A percentile compares a stretch with the other conserved stretches of the same genome.
Evolutionary conservation across 2,113 vertebrate species (phyloP).

Genomic region (Oryzias woworae): DNA sequence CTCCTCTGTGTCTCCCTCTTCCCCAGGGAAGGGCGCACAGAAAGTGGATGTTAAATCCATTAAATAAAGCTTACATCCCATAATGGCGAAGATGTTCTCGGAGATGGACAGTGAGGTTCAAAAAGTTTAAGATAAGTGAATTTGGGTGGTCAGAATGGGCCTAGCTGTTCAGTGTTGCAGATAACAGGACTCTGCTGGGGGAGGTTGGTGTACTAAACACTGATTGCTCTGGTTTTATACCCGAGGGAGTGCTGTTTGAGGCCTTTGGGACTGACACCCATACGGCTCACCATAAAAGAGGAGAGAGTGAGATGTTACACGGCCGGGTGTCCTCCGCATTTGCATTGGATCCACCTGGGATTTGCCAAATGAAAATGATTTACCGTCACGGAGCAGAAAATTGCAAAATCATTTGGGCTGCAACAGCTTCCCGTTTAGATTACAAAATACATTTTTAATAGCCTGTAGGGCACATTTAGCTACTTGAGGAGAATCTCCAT

Average conservation of each 20-base stretch:
- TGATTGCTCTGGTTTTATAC: slow-evolving; percentile 74
- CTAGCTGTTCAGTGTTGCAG: slow-evolving; percentile 61
- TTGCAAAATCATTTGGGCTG: slow-evolving; percentile 10
- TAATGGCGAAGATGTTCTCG: slow-evolving; percentile 89
- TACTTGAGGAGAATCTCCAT: slow-evolving; percentile 51
- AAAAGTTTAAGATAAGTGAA: slow-evolving; percentile 82
- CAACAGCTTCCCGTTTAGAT: slow-evolving; percentile 1
- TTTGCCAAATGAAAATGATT: slow-evolving; percentile 47
- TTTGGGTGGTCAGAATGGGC: slow-evolving; percentile 63
- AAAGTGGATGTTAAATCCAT: slow-evolving; percentile 99
- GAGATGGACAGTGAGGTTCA: slow-evolving; percentile 74
- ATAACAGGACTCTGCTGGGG: slow-evolving; percentile 46
- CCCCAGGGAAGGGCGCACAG: slow-evolving; percentile 86
- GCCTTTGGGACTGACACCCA: slow-evolving; percentile 60
- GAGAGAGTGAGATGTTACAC: slow-evolving; percentile 67
- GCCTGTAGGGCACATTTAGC: slow-evolving; percentile 25
- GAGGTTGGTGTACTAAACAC: slow-evolving; percentile 19
- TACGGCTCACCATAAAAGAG: slow-evolving; percentile 57
- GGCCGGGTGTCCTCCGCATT: slow-evolving; percentile 36
- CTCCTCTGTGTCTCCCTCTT: slow-evolving; percentile 80
- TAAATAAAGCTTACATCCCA: slow-evolving; percentile 98
- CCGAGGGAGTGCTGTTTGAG: slow-evolving; percentile 46
- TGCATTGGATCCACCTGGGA: slow-evolving; percentile 47
- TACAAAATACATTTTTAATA: slow-evolving; percentile 21
- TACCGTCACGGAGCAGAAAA: slow-evolving; percentile 19